Evolutionary conservation across 2,888 invertebrate genomes (phyloP).

Genomic region (Leucoma salicis): DNA sequence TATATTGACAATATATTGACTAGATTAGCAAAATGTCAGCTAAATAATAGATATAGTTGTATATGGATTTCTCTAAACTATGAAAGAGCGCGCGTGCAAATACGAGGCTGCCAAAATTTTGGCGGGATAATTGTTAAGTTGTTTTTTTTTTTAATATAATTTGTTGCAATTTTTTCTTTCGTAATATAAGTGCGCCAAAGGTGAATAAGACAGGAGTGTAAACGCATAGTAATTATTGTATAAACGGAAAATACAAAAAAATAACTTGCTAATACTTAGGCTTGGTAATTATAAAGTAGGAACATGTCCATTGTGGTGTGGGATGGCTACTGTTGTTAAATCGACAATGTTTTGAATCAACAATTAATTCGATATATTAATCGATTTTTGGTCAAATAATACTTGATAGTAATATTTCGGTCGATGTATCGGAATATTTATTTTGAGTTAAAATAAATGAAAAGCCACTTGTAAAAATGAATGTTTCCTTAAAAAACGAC

Average conservation of each 20-base stretch:
- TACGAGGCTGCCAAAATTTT: conserved; percentile 38
- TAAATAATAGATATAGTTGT: neutral
- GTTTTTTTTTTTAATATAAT: conserved; percentile 67
- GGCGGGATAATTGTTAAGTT: conserved; percentile 67
- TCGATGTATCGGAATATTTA: neutral
- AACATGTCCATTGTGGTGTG: conserved; percentile 20
- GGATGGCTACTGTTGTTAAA: conserved; percentile 1
- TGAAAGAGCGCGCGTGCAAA: conserved; percentile 22
- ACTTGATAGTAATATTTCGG: too few species aligned
- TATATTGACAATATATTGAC: too few species aligned
- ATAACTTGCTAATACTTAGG: conserved; percentile 56
- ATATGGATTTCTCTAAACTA: neutral
- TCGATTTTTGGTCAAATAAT: too few species aligned
- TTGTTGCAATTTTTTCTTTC: conserved; percentile 71
- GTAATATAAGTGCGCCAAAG: conserved; percentile 74
- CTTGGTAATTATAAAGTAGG: conserved; percentile 42
- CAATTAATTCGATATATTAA: too few species aligned
- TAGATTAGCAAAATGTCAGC: too few species aligned
- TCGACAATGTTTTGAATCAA: neutral
- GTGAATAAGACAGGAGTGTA: conserved; percentile 49
- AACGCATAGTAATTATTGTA: conserved; percentile 58
- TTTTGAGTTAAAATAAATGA: neutral
- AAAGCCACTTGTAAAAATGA: neutral
- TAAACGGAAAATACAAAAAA: conserved; percentile 72
- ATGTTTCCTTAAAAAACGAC: conserved; percentile 1